phyloP scores from a whole-genome alignment of 1,140 invertebrate genomes.

The Eumaeus atala region DNA sequence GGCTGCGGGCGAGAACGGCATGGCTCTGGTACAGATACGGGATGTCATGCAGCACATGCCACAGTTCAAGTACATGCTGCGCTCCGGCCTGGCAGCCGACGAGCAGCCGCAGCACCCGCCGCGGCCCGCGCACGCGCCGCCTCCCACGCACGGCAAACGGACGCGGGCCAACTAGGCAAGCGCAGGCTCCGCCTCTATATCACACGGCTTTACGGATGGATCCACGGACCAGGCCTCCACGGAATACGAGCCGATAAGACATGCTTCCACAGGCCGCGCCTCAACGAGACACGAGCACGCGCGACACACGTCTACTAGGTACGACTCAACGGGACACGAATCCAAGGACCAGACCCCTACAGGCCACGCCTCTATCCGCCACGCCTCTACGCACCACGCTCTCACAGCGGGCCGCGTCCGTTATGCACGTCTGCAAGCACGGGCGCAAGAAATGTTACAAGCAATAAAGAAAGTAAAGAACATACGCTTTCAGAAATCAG shows the following conservation, averaged over 20 bases:
- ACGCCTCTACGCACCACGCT: too few relatives aligned
- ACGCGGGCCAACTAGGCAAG: constrained; percentile 51
- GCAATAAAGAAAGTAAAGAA: too few relatives aligned
- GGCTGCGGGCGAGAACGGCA: constrained; percentile 60
- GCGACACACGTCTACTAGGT: too few relatives aligned
- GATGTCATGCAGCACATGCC: constrained; percentile 89
- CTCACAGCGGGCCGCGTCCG: too few relatives aligned
- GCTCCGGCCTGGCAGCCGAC: constrained; percentile 44
- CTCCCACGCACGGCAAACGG: constrained; percentile 45
- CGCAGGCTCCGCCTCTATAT: background rate
- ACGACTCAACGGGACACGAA: too few relatives aligned
- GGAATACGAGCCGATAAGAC: background rate
- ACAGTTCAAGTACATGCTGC: constrained; percentile 88
- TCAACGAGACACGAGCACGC: too few relatives aligned
- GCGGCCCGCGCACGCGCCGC: constrained; percentile 39
- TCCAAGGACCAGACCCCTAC: too few relatives aligned
- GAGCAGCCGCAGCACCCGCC: constrained; percentile 38
- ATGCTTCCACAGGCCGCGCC: too few relatives aligned
- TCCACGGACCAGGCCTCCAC: background rate
- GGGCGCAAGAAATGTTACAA: too few relatives aligned
- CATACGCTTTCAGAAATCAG: too few relatives aligned
- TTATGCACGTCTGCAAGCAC: too few relatives aligned
- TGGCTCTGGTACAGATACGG: constrained; percentile 83
- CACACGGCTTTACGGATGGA: background rate
- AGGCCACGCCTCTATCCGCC: too few relatives aligned